Percentiles rank a stretch among this genome's conserved stretches.
These are phyloP conservation scores for Epinephelus awoara DNA, from an alignment of 2,797 vertebrate species.

Conservation along the genomic window DNA sequence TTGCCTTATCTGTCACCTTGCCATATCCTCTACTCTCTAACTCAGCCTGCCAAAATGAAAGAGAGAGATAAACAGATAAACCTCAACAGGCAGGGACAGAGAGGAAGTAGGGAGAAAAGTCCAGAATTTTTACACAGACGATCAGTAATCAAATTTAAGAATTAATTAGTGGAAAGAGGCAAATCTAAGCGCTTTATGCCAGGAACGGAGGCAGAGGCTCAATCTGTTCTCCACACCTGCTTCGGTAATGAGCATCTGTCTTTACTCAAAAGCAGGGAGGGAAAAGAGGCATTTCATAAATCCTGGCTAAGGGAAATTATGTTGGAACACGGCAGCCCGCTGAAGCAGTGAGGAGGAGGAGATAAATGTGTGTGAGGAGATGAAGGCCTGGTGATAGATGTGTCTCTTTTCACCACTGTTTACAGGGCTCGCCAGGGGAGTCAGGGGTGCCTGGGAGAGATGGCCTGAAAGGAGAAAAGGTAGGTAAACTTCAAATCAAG, in stretches of 20 bases:
- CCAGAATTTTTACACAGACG: conserved; percentile 75
- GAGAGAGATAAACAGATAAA: conserved; percentile 72
- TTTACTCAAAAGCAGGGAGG: conserved; percentile 84
- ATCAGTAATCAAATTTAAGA: conserved; percentile 87
- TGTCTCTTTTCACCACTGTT: conserved; percentile 81
- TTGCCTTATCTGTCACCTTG: conserved; percentile 69
- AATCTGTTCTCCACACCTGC: conserved; percentile 88
- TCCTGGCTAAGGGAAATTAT: conserved; percentile 81
- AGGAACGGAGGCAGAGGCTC: conserved; percentile 79
- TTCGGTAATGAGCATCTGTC: conserved; percentile 87
- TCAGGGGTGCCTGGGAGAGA: conserved; percentile 89
- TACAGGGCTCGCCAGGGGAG: conserved; percentile 91
- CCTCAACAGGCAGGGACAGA: conserved; percentile 58
- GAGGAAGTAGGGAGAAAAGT: conserved; percentile 59
- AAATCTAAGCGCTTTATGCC: conserved; percentile 82
- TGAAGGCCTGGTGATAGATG: conserved; percentile 82
- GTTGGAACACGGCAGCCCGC: conserved; percentile 76
- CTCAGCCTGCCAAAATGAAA: conserved; percentile 59
- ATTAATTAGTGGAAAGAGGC: conserved; percentile 85
- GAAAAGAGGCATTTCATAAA: conserved; percentile 84
- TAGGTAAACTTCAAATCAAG: conserved; percentile 82
- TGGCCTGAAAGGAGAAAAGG: conserved; percentile 96
- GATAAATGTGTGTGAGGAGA: conserved; percentile 78
- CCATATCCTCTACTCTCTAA: conserved; percentile 49
- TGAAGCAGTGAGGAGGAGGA: conserved; percentile 78